These are phyloP conservation scores for Leptoteleia sp. DNA, from an alignment of 1,140 invertebrate genomes.

Conservation along the genomic window DNA sequence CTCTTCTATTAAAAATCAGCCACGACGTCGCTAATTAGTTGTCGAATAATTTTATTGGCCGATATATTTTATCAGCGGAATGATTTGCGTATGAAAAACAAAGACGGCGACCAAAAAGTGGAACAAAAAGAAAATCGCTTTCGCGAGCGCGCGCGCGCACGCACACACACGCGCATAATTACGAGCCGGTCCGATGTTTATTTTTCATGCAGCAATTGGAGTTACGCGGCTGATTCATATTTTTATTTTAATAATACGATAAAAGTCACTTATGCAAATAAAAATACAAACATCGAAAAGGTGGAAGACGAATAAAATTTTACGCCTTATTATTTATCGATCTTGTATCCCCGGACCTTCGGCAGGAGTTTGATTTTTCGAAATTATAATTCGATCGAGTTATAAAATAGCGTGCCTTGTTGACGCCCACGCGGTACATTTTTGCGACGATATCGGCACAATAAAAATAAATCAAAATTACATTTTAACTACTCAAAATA, in stretches of 20 bases:
- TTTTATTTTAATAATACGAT: conserved; percentile 44
- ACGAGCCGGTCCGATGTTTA: conserved; percentile 31
- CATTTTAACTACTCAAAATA: conserved; percentile 48
- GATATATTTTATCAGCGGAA: no score
- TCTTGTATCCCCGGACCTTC: conserved; percentile 33
- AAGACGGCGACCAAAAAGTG: conserved; percentile 8
- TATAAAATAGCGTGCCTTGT: conserved; percentile 51
- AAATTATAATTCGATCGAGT: conserved; percentile 63
- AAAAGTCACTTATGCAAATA: conserved; percentile 61
- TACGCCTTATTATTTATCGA: conserved; percentile 62
- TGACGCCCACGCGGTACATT: conserved; percentile 48
- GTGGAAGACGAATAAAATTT: conserved; percentile 59
- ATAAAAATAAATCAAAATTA: conserved; percentile 65
- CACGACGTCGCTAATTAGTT: no score
- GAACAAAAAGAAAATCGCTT: conserved; percentile 8
- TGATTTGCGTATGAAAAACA: no score
- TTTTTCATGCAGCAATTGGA: conserved; percentile 44
- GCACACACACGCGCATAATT: conserved; percentile 14
- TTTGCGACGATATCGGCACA: conserved; percentile 31
- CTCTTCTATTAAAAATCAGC: no score
- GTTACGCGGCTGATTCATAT: conserved; percentile 17
- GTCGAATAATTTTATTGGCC: no score
- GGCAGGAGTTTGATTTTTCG: conserved; percentile 56
- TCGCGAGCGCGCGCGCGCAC: no score
- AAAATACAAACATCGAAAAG: conserved; percentile 60